Conservation (phyloP, 2,797 vertebrate genomes). For the Pygocentrus nattereri region DNA sequence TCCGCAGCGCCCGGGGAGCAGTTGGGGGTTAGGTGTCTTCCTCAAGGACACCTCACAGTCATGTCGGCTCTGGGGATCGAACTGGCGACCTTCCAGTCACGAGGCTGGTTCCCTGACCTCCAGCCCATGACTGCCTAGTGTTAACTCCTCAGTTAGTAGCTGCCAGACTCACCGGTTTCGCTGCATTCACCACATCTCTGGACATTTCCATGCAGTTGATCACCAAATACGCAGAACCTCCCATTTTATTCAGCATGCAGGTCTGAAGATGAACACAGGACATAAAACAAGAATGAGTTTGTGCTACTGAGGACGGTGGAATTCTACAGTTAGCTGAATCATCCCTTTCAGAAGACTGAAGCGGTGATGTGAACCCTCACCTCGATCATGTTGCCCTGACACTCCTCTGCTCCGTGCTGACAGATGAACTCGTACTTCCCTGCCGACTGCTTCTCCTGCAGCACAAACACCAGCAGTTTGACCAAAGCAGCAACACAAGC, state of each 20-base stretch:
- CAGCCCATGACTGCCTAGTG: too few relatives aligned
- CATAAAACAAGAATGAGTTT: background rate
- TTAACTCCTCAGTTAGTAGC: background rate
- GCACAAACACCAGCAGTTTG: background rate
- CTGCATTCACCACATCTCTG: constrained; percentile 66
- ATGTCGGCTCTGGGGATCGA: too few relatives aligned
- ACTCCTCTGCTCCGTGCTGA: constrained; percentile 90
- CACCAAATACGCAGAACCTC: constrained; percentile 37
- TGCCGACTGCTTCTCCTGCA: constrained; percentile 79
- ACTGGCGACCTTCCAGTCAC: too few relatives aligned
- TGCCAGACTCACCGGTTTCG: constrained; percentile 67
- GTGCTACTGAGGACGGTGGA: too few relatives aligned
- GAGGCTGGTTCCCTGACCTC: too few relatives aligned
- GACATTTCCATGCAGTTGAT: constrained; percentile 87
- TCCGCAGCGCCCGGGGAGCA: too few relatives aligned
- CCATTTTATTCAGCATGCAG: constrained; percentile 78
- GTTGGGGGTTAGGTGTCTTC: too few relatives aligned
- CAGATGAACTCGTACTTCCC: constrained; percentile 82
- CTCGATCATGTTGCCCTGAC: constrained; percentile 92
- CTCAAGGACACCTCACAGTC: too few relatives aligned
- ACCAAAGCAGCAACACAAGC: background rate
- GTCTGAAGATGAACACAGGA: constrained; percentile 71
- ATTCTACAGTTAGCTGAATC: background rate
- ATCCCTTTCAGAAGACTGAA: background rate
- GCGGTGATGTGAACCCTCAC: constrained; percentile 65